Evolutionary conservation across 2,888 invertebrate genomes (phyloP).

Genomic region (Scaptomyza cyrtandrae): DNA sequence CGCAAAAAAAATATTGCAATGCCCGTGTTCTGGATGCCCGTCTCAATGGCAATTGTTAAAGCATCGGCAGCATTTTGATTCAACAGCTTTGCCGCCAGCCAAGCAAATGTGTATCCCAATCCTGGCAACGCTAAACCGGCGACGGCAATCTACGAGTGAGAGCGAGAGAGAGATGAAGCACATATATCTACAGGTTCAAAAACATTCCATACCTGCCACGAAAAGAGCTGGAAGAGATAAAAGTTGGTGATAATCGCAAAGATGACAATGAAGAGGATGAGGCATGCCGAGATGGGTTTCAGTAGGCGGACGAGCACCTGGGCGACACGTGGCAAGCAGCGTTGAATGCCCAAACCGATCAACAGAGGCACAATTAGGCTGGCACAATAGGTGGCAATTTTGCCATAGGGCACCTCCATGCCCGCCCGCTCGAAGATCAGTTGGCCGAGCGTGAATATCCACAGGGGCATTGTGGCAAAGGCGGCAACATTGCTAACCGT

Average conservation of each 20-base stretch:
- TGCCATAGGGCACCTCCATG: conserved; percentile 91
- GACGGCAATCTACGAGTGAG: conserved; percentile 87
- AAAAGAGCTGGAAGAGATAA: conserved; percentile 94
- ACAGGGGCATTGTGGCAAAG: conserved; percentile 96
- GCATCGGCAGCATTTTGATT: conserved; percentile 88
- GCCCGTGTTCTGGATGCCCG: conserved; percentile 97
- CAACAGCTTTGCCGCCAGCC: conserved; percentile 86
- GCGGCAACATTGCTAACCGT: conserved; percentile 94
- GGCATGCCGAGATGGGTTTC: conserved; percentile 92
- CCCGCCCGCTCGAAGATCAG: conserved; percentile 90
- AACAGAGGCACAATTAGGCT: conserved; percentile 90
- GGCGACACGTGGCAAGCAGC: conserved; percentile 88
- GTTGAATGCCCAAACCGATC: conserved; percentile 89
- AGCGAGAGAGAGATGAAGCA: background rate
- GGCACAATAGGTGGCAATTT: conserved; percentile 90
- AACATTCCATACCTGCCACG: conserved; percentile 88
- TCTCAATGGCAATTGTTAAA: conserved; percentile 96
- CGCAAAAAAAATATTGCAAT: conserved; percentile 94
- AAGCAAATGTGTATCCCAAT: conserved; percentile 91
- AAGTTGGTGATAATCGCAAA: conserved; percentile 95
- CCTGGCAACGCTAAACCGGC: conserved; percentile 93
- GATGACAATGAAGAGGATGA: conserved; percentile 92
- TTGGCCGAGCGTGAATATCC: conserved; percentile 94
- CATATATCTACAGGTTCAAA: no score
- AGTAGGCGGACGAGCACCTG: conserved; percentile 91